A percentile compares a stretch with the other conserved stretches of the same genome.
Evolutionary conservation across 2,113 vertebrate genomes (phyloP).

Genomic region (Glaucomys volans): DNA sequence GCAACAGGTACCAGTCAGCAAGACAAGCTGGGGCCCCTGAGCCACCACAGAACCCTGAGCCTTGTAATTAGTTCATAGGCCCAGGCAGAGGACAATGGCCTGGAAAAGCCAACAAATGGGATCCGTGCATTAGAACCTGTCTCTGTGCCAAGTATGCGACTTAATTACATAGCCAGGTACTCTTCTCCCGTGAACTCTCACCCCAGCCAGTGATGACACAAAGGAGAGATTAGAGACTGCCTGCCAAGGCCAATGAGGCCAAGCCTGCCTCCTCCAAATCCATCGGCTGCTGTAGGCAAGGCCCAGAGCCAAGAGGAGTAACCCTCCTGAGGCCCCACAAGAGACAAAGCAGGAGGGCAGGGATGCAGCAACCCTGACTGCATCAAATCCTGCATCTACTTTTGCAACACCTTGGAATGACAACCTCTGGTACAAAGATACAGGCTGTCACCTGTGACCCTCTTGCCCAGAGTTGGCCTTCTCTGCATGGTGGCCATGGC

Average conservation of each 20-base stretch:
- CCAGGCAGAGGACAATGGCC: constrained; percentile 70
- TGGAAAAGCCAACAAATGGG: constrained; percentile 81
- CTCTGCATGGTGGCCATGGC: background rate
- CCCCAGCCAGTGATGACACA: constrained; percentile 83
- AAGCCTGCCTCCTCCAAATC: constrained; percentile 64
- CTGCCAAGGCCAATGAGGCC: constrained; percentile 53
- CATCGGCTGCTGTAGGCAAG: constrained; percentile 39
- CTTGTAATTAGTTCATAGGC: constrained; percentile 84
- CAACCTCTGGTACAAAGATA: background rate
- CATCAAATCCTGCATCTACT: background rate
- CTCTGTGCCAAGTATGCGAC: constrained; percentile 82
- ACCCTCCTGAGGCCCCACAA: background rate
- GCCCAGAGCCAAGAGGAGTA: accelerated
- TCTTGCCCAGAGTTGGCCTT: background rate
- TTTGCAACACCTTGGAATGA: background rate
- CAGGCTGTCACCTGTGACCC: accelerated
- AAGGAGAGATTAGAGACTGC: constrained; percentile 84
- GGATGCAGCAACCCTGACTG: background rate
- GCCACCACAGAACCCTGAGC: constrained; percentile 41
- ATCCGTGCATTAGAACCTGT: constrained; percentile 78
- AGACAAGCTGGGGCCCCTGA: constrained; percentile 13
- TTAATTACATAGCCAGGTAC: constrained; percentile 85
- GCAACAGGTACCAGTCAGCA: constrained; percentile 29
- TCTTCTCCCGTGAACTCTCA: constrained; percentile 85
- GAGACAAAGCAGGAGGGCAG: background rate